A percentile compares a stretch with the other conserved stretches of the same genome.
phyloP scores from a whole-genome alignment of 2,888 invertebrate genomes.

The Chrysolina americana region DNA sequence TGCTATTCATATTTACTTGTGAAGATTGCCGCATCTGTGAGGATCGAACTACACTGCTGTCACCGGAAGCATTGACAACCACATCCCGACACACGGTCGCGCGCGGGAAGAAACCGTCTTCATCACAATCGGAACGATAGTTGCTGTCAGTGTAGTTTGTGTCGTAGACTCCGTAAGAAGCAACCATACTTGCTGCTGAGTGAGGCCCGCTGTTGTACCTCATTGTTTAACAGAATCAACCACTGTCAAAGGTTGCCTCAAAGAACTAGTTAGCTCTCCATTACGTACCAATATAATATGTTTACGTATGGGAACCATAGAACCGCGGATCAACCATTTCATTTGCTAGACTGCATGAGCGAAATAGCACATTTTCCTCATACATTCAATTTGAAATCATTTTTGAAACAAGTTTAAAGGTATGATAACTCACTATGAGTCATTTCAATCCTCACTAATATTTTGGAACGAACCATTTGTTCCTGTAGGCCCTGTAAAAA shows the following conservation, averaged over 20 bases:
- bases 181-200: conserved; percentile 65
- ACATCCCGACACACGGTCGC: conserved; percentile 63
- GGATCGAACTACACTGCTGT: conserved; percentile 62
- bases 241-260: neutral
- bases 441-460: conserved; percentile 24
- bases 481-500: conserved; percentile 40
- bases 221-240: conserved; percentile 43
- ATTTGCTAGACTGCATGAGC: too few species aligned
- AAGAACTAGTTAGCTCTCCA: conserved; percentile 3
- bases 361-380: conserved; percentile 11
- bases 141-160: conserved; percentile 50
- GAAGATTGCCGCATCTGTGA: conserved; percentile 47
- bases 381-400: conserved; percentile 20
- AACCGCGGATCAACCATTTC: neutral
- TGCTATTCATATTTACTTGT: conserved; percentile 26
- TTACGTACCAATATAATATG: conserved; percentile 37
- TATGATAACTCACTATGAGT: conserved; percentile 33
- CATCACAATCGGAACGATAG: conserved; percentile 50
- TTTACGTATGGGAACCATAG: conserved; percentile 39
- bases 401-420: conserved; percentile 29
- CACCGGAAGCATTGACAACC: conserved; percentile 67
- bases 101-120: conserved; percentile 64
- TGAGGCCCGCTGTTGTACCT: conserved; percentile 62
- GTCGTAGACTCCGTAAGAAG: conserved; percentile 69
- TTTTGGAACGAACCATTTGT: conserved; percentile 36